These are phyloP conservation scores for Myanophis thanlyinensis DNA, from an alignment of 2,113 vertebrate species.

Conservation along the genomic window DNA sequence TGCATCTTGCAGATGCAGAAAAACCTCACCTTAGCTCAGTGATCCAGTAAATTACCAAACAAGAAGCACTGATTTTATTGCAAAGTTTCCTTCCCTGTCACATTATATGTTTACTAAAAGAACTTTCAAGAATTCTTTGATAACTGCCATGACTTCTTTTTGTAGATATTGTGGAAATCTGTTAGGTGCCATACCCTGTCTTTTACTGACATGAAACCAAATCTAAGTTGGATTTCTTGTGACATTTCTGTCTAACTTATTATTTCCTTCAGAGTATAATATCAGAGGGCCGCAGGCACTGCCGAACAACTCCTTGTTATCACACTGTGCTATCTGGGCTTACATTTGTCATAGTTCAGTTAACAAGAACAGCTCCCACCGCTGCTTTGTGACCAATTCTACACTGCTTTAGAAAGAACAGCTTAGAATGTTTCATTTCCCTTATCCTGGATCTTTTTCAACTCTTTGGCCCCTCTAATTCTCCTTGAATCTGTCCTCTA, in stretches of 20 bases:
- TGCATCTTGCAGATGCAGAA: not conserved
- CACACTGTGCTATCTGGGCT: constrained; percentile 50
- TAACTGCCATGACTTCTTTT: not conserved
- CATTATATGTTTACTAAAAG: not conserved
- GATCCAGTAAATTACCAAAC: not conserved
- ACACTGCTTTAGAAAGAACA: constrained; percentile 59
- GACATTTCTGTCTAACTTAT: constrained; percentile 56
- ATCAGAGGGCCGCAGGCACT: constrained; percentile 61
- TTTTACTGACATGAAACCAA: constrained; percentile 44
- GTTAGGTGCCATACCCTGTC: not conserved
- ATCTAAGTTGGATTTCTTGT: constrained; percentile 45
- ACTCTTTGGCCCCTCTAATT: constrained; percentile 70
- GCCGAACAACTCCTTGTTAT: constrained; percentile 57
- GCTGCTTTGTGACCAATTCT: constrained; percentile 45
- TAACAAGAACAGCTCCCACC: constrained; percentile 66
- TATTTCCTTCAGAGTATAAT: constrained; percentile 61
- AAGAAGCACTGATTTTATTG: not conserved
- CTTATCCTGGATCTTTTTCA: constrained; percentile 53
- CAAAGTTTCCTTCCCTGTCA: constrained; percentile 4
- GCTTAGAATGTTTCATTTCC: constrained; percentile 55
- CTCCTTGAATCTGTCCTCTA: constrained; percentile 74
- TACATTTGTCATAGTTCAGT: constrained; percentile 64
- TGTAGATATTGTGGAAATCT: not conserved
- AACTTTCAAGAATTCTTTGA: not conserved
- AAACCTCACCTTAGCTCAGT: not conserved